Evolutionary conservation across 2,797 vertebrate genomes (phyloP).

Genomic region (Tenualosa ilisha): DNA sequence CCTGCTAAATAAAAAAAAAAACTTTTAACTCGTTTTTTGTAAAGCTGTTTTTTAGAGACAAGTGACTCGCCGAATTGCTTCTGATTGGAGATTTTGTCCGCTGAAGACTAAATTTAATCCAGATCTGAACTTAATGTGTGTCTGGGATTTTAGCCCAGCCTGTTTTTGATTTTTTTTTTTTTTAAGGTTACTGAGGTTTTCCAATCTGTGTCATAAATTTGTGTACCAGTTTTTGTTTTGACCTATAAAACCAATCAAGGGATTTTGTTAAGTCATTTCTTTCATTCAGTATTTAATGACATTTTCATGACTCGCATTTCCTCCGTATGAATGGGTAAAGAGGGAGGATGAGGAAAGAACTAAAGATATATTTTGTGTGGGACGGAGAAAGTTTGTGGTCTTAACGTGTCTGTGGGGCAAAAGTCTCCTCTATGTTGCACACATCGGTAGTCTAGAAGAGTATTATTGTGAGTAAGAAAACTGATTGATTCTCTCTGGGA

Average conservation of each 20-base stretch:
- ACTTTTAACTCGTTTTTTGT: background rate
- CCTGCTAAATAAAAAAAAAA: background rate
- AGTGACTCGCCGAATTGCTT: slow-evolving; percentile 10
- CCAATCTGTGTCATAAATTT: slow-evolving; percentile 24
- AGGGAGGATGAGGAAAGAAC: background rate
- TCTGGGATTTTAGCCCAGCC: slow-evolving; percentile 5
- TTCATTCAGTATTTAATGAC: slow-evolving; percentile 23
- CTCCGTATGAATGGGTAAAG: background rate
- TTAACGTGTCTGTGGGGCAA: background rate
- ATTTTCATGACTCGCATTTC: slow-evolving; percentile 17
- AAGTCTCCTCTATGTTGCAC: background rate
- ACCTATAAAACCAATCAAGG: slow-evolving; percentile 21
- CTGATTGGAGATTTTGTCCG: slow-evolving; percentile 22
- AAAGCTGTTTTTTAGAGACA: background rate
- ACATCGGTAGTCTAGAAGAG: background rate
- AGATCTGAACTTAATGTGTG: slow-evolving; percentile 12
- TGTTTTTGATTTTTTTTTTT: background rate
- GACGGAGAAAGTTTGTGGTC: background rate
- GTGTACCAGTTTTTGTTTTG: slow-evolving; percentile 21
- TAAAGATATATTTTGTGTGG: background rate
- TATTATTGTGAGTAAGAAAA: background rate
- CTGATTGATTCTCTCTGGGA: background rate
- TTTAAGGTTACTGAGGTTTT: slow-evolving; percentile 22
- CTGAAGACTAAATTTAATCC: slow-evolving; percentile 17
- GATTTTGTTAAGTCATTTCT: slow-evolving; percentile 19